Conservation (phyloP, 1,140 invertebrate genomes). For the Tyrophagus putrescentiae region DNA sequence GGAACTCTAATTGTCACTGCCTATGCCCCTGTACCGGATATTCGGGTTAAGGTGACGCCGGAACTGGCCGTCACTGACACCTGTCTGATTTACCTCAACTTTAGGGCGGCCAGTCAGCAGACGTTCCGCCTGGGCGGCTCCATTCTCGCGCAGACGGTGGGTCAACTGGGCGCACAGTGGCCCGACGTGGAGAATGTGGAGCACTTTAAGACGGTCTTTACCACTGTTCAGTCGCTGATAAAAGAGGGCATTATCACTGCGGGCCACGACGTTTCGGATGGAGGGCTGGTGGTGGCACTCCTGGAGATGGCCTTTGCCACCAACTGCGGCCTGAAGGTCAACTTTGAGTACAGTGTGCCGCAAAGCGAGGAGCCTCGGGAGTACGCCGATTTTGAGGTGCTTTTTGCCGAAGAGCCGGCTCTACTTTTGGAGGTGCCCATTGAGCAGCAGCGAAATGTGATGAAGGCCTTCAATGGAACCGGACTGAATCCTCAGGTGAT, state of each 20-base stretch:
- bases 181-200: conserved; percentile 61
- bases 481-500: conserved; percentile 52
- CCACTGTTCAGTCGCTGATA: conserved; percentile 63
- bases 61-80: conserved; percentile 57
- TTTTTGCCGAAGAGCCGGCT: conserved; percentile 83
- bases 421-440: conserved; percentile 67
- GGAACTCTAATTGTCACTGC: conserved; percentile 81
- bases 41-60: conserved; percentile 61
- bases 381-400: conserved; percentile 32
- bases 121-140: conserved; percentile 66
- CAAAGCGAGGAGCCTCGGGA: neutral
- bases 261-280: conserved; percentile 95
- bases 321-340: conserved; percentile 56
- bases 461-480: conserved; percentile 42
- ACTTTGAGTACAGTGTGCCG: conserved; percentile 35
- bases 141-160: conserved; percentile 74
- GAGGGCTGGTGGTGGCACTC: conserved; percentile 71
- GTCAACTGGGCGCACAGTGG: conserved; percentile 59
- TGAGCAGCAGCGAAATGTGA: conserved; percentile 42
- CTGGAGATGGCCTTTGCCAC: conserved; percentile 92
- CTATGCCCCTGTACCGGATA: conserved; percentile 82
- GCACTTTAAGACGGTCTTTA: conserved; percentile 56
- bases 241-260: conserved; percentile 54
- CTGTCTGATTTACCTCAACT: conserved; percentile 51
- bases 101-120: conserved; percentile 37